Percentiles rank a stretch among this genome's conserved stretches.
phyloP scores from a whole-genome alignment of 2,113 vertebrate species.

The Dryoscopus gambensis region DNA sequence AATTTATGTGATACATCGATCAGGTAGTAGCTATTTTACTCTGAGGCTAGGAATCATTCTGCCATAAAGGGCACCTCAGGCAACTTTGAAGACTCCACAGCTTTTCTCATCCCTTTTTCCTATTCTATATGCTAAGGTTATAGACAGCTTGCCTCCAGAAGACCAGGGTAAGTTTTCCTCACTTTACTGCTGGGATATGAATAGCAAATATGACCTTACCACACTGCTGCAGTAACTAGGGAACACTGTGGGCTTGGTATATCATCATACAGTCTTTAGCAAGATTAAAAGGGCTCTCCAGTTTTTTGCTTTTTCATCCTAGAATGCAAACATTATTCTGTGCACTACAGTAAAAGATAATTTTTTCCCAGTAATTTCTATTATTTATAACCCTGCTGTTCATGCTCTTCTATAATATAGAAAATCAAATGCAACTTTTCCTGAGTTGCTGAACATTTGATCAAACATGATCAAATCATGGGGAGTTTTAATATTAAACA shows the following conservation, averaged over 20 bases:
- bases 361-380: neutral
- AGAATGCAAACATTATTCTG: neutral
- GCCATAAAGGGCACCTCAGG: neutral
- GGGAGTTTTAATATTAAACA: neutral
- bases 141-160: neutral
- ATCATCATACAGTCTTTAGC: neutral
- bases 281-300: neutral
- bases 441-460: neutral
- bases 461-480: neutral
- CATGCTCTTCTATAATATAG: neutral
- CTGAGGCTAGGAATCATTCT: neutral
- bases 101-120: neutral
- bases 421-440: neutral
- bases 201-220: neutral
- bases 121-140: neutral
- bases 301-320: neutral
- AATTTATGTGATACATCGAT: neutral
- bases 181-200: neutral
- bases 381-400: neutral
- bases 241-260: rapidly evolving
- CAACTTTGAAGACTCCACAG: neutral
- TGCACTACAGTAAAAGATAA: neutral
- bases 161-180: neutral
- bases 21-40: neutral
- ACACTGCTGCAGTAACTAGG: neutral